Evolutionary conservation across 2,113 vertebrate species (phyloP).

Genomic region (Thryonomys swinderianus): DNA sequence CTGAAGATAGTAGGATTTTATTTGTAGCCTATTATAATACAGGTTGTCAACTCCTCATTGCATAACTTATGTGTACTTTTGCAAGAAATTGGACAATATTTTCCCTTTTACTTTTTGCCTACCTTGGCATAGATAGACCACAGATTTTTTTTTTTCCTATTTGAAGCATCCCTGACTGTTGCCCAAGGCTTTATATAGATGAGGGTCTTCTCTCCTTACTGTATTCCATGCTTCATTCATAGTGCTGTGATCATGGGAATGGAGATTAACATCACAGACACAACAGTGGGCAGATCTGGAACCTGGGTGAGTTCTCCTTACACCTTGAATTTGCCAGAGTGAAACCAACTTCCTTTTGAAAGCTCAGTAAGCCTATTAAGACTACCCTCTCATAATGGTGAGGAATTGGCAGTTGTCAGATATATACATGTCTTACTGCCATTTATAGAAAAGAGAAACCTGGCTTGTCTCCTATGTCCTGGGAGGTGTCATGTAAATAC

Average conservation of each 20-base stretch:
- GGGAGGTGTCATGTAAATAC: neutral
- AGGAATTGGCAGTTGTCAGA: neutral
- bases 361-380: neutral
- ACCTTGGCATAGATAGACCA: neutral
- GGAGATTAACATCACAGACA: neutral
- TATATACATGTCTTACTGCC: neutral
- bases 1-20: neutral
- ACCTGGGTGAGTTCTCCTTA: neutral
- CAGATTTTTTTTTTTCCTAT: neutral
- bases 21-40: neutral
- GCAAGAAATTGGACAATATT: neutral
- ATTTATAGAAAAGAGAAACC: neutral
- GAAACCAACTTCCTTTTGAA: constrained; percentile 12
- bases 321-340: neutral
- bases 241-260: neutral
- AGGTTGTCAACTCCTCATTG: neutral
- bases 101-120: neutral
- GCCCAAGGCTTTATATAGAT: neutral
- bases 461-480: neutral
- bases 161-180: neutral
- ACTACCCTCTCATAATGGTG: neutral
- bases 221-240: neutral
- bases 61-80: neutral
- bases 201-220: neutral
- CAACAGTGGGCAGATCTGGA: neutral